phyloP scores from a whole-genome alignment of 2,888 invertebrate genomes.

The Argyresthia albistria region DNA sequence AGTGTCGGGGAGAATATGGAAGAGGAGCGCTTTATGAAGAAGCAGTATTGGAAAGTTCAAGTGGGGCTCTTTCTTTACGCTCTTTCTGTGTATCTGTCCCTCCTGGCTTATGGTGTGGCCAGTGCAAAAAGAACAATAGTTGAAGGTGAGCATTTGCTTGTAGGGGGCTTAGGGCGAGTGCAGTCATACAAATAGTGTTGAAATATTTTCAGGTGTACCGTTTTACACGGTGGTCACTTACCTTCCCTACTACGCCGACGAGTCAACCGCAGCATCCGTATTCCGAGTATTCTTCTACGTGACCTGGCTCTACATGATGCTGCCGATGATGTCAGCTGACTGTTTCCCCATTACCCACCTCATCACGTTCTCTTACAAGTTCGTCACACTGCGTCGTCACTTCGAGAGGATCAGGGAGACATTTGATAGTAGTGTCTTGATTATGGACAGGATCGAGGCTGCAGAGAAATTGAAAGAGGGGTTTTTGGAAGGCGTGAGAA shows the following conservation, averaged over 20 bases:
- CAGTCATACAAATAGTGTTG: neutral
- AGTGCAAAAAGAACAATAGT: constrained; percentile 35
- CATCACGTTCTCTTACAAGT: constrained; percentile 42
- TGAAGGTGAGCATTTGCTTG: constrained; percentile 31
- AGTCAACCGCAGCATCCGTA: constrained; percentile 28
- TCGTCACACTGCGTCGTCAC: constrained; percentile 42
- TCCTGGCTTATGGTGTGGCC: constrained; percentile 45
- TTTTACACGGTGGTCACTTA: constrained; percentile 60
- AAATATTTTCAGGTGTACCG: constrained; percentile 29
- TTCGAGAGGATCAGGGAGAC: constrained; percentile 33
- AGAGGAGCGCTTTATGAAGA: constrained; percentile 36
- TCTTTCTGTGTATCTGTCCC: constrained; percentile 46
- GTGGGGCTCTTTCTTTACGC: constrained; percentile 39
- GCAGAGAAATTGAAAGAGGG: constrained; percentile 30
- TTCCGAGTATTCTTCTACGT: constrained; percentile 48
- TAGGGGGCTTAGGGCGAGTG: neutral
- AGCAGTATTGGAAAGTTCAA: constrained; percentile 42
- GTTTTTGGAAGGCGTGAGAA: constrained; percentile 41
- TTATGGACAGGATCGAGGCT: constrained; percentile 26
- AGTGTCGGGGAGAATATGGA: constrained; percentile 39
- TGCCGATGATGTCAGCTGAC: constrained; percentile 58
- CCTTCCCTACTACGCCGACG: constrained; percentile 42
- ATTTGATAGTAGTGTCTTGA: constrained; percentile 28
- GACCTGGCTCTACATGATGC: constrained; percentile 58
- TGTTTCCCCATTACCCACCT: constrained; percentile 54